phyloP scores from a whole-genome alignment of 2,888 invertebrate species.

The Eumacrocentrus americanus region DNA sequence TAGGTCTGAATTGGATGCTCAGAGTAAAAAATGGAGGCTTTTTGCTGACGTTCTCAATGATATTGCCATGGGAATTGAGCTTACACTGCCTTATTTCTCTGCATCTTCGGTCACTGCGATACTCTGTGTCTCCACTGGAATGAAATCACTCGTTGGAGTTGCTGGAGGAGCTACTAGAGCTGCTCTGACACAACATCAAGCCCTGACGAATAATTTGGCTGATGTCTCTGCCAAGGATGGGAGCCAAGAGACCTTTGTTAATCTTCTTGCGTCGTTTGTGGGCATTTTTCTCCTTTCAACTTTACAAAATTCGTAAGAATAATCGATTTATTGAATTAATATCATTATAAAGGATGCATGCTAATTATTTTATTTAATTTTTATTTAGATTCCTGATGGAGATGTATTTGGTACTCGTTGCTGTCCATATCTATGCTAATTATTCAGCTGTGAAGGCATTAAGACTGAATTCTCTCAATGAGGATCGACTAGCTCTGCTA shows the following conservation, averaged over 20 bases:
- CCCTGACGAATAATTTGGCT: conserved; percentile 86
- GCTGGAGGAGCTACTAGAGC: conserved; percentile 89
- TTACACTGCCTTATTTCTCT: conserved; percentile 76
- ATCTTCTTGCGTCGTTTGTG: conserved; percentile 81
- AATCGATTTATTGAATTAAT: background rate
- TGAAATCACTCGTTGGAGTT: conserved; percentile 81
- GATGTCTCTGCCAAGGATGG: conserved; percentile 95
- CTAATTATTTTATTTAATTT: conserved; percentile 4
- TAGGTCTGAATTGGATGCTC: conserved; percentile 79
- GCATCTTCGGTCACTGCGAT: conserved; percentile 66
- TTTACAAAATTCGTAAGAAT: conserved; percentile 65
- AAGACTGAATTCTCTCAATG: conserved; percentile 81
- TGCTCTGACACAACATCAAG: conserved; percentile 93
- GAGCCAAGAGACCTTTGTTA: conserved; percentile 96
- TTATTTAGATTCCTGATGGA: conserved; percentile 71
- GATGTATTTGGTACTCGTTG: conserved; percentile 77
- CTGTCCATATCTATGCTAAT: conserved; percentile 85
- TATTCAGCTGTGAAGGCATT: conserved; percentile 85
- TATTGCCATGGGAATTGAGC: conserved; percentile 85
- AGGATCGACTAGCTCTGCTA: conserved; percentile 74
- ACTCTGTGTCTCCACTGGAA: conserved; percentile 75
- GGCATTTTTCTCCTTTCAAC: conserved; percentile 78
- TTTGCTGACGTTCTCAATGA: conserved; percentile 95
- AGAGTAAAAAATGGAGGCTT: conserved; percentile 94
- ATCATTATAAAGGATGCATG: background rate